Evolutionary conservation across 2,113 vertebrate species (phyloP), one percentile per base, ranked within the genome.

Genomic region (Microcebus jonahi): DNA sequence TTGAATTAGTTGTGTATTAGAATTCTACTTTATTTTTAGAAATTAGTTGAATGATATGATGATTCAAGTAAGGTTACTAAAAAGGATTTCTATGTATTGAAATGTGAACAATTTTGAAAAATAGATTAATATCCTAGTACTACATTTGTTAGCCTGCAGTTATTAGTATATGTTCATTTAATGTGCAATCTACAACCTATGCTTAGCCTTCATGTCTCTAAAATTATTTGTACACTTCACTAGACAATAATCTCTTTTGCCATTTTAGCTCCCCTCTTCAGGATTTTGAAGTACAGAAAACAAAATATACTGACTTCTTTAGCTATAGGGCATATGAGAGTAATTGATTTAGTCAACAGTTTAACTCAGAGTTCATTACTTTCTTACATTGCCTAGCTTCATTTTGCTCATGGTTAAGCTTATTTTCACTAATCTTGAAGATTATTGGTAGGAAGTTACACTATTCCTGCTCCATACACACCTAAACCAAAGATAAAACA

Each of bases 1-100:
- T 80, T 57, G 75, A 82, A 0, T 67, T 67, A 36, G 23, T 34
- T 94, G 34, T 77, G 9, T 80, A 82, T 76, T 61, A 75, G 45
- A 91, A 97, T 96, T 86, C 29, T 83, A 71, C 39, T 11, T 61
- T 65, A 89, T 27, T 97, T 84, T 61, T 90, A 91, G 84, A 96
- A 68, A 71, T 89, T 17, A 75, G 31, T 55, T 91, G 17, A 61
- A 75, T 63, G 48, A 50, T n/a, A 77, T 45, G 13, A 17, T 68
- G 34, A 76, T 90, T 83, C 36, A 68, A 7, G 23, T 65, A 89
- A 93, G 39, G 36, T 31, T 90, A 70, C 45, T 81, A 57, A 65
- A 95, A 95, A 81, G 61, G 15, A n/a, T 36, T 73, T 95, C 13
- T 89, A 61, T 6, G 27, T 2, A 82, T 86, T 92, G 88, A 84